Percentiles rank a stretch among this genome's conserved stretches.
These are phyloP conservation scores for Carterocephalus palaemon DNA, from an alignment of 2,888 invertebrate species.

Conservation along the genomic window DNA sequence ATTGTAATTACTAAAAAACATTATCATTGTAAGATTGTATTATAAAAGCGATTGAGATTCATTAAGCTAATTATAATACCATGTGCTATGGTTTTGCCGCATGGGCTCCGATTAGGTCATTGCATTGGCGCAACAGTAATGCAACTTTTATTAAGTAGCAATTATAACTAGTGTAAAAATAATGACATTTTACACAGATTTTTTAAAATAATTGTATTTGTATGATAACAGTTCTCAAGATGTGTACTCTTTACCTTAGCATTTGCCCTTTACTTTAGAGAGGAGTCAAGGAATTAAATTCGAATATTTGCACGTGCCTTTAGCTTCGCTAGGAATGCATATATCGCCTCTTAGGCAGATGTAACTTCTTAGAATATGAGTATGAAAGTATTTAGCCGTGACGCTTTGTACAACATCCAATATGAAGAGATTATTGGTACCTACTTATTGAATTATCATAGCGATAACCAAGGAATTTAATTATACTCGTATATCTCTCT, in stretches of 20 bases:
- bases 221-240: no score
- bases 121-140: conserved; percentile 20
- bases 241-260: no score
- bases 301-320: conserved; percentile 42
- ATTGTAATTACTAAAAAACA: conserved; percentile 34
- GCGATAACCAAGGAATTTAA: conserved; percentile 25
- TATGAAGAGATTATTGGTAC: conserved; percentile 32
- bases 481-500: no score
- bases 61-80: conserved; percentile 21
- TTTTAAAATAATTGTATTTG: no score
- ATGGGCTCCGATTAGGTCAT: conserved; percentile 21
- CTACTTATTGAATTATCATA: conserved; percentile 12
- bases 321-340: conserved; percentile 42
- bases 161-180: conserved; percentile 2
- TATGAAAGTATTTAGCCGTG: conserved; percentile 43
- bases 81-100: conserved; percentile 21
- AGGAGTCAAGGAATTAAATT: conserved; percentile 30
- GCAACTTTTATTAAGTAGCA: conserved; percentile 1
- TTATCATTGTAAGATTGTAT: conserved; percentile 39
- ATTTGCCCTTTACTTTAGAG: no score
- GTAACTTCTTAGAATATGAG: conserved; percentile 40
- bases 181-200: background rate
- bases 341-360: conserved; percentile 35
- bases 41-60: conserved; percentile 23
- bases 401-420: conserved; percentile 42